Conservation (phyloP, 2,797 vertebrate species). For the Microchirus variegatus region DNA sequence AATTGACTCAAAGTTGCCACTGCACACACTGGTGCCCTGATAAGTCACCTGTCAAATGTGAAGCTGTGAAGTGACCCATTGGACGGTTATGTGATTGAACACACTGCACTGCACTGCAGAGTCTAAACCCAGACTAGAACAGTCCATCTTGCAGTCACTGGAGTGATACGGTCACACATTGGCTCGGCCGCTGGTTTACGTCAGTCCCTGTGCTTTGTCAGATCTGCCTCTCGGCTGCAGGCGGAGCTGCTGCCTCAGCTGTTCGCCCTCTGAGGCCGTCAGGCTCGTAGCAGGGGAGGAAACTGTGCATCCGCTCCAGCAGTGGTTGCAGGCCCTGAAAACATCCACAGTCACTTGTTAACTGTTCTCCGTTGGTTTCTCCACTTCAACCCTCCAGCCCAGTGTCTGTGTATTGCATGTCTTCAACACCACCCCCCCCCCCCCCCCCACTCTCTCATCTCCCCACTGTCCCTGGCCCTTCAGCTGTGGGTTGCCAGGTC, state of each 20-base stretch:
- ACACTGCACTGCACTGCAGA: background rate
- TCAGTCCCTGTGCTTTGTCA: constrained; percentile 16
- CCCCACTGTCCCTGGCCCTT: constrained; percentile 2
- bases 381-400: constrained; percentile 5
- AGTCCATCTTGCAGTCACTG: background rate
- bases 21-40: no score
- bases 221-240: constrained; percentile 21
- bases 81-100: background rate
- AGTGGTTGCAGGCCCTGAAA: constrained; percentile 30
- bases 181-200: constrained; percentile 10
- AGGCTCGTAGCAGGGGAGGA: constrained; percentile 10
- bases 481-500: constrained; percentile 55
- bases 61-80: no score
- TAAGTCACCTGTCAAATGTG: no score
- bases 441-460: background rate
- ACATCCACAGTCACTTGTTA: constrained; percentile 37
- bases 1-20: no score
- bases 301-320: constrained; percentile 25
- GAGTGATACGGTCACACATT: background rate
- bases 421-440: constrained; percentile 5
- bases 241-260: constrained; percentile 25
- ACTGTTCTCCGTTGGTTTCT: constrained; percentile 17
- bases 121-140: constrained; percentile 1
- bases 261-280: background rate
- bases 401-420: constrained; percentile 29